A percentile compares a stretch with the other conserved stretches of the same genome.
These are phyloP conservation scores for Nesometra sesokonis DNA, from an alignment of 35 echinoderm and acorn worm genomes.

Conservation along the genomic window DNA sequence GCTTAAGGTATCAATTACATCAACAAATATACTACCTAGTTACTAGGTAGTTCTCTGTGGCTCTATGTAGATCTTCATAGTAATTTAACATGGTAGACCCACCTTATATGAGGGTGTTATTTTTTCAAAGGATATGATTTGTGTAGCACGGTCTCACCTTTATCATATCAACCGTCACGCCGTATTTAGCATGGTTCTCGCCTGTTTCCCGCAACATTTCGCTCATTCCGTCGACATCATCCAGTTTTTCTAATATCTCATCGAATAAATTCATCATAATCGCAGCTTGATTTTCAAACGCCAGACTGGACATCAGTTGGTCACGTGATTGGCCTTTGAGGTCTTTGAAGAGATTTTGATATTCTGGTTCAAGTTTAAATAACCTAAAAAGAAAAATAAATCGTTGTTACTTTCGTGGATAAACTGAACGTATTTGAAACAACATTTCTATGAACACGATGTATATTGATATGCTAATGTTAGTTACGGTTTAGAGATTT, in stretches of 20 bases:
- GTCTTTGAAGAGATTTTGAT: constrained; percentile 68
- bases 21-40: too few relatives aligned
- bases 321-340: constrained; percentile 85
- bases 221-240: constrained; percentile 68
- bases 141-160: constrained; percentile 33
- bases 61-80: too few relatives aligned
- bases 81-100: too few relatives aligned
- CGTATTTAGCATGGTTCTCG: constrained; percentile 58
- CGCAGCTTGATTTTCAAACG: constrained; percentile 64
- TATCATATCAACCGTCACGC: constrained; percentile 41
- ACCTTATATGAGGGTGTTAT: not conserved
- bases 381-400: constrained; percentile 40
- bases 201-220: constrained; percentile 56
- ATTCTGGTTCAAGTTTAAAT: constrained; percentile 64
- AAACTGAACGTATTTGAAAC: too few relatives aligned
- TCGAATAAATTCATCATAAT: constrained; percentile 85
- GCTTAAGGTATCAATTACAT: too few relatives aligned
- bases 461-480: too few relatives aligned
- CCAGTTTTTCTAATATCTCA: constrained; percentile 68
- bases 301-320: constrained; percentile 48
- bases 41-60: too few relatives aligned
- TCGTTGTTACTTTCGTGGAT: not conserved
- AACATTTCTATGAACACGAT: too few relatives aligned
- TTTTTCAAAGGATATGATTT: not conserved
- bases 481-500: too few relatives aligned